phyloP scores from a whole-genome alignment of 2,797 vertebrate genomes.

The Oreortyx pictus region DNA sequence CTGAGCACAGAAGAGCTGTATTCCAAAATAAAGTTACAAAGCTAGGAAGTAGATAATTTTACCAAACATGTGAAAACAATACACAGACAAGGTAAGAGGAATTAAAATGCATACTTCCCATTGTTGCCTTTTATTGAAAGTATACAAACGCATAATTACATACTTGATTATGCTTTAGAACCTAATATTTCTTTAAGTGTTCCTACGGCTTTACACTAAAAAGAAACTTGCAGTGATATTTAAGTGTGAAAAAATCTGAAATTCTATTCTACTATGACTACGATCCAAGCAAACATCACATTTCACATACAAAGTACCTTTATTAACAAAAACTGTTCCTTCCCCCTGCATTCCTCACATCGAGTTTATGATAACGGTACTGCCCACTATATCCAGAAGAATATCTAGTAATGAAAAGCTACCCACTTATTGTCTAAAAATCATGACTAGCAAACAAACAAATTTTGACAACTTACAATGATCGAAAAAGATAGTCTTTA shows the following conservation, averaged over 20 bases:
- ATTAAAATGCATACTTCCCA: neutral
- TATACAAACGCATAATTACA: neutral
- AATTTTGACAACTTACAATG: neutral
- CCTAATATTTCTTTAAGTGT: neutral
- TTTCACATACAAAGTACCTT: neutral
- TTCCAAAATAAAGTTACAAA: neutral
- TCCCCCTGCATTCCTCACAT: neutral
- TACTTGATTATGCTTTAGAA: neutral
- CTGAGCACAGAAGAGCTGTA: neutral
- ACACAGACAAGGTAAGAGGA: neutral
- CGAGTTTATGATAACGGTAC: neutral
- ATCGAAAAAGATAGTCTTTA: neutral
- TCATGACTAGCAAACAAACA: neutral
- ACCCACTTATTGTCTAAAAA: neutral
- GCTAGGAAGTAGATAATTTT: neutral
- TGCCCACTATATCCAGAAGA: neutral
- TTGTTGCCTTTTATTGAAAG: slow-evolving; percentile 30
- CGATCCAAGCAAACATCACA: neutral
- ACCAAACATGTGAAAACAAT: neutral
- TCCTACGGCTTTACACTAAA: neutral
- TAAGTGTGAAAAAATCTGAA: neutral
- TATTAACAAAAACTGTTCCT: neutral
- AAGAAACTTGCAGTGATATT: neutral
- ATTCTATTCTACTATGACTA: neutral
- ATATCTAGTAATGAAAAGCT: neutral